These are phyloP conservation scores for Apeltes quadracus DNA, from an alignment of 2,113 vertebrate genomes.

Conservation along the genomic window DNA sequence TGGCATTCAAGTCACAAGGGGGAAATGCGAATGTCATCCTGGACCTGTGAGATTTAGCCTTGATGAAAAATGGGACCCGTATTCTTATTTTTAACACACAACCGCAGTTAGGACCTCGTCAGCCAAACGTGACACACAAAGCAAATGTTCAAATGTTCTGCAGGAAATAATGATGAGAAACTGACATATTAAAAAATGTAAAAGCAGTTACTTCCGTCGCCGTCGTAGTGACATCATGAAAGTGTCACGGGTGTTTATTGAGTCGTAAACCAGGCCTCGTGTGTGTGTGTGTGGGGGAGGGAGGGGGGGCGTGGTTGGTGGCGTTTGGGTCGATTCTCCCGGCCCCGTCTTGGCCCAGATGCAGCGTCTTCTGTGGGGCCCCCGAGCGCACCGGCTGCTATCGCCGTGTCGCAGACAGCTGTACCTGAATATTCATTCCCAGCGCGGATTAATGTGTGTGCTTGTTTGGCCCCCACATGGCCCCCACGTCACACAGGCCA, in stretches of 20 bases:
- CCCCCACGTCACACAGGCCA: background rate
- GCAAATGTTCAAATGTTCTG: too few relatives aligned
- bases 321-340: slow-evolving; percentile 46
- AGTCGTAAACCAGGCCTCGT: slow-evolving; percentile 42
- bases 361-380: slow-evolving; percentile 64
- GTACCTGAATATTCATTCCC: slow-evolving; percentile 80
- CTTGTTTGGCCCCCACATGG: slow-evolving; percentile 63
- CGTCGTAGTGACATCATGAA: slow-evolving; percentile 26
- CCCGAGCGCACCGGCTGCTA: slow-evolving; percentile 74
- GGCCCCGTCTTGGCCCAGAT: slow-evolving; percentile 66
- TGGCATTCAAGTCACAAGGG: slow-evolving; percentile 35
- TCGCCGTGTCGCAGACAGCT: slow-evolving; percentile 76
- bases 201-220: slow-evolving; percentile 15
- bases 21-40: slow-evolving; percentile 38
- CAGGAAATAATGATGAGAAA: background rate
- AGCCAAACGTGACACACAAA: too few relatives aligned
- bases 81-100: too few relatives aligned
- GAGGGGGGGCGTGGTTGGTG: slow-evolving; percentile 27
- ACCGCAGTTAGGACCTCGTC: slow-evolving; percentile 1
- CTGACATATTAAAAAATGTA: too few relatives aligned
- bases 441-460: slow-evolving; percentile 71
- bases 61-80: slow-evolving; percentile 61
- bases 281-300: background rate
- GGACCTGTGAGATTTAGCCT: slow-evolving; percentile 56
- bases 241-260: slow-evolving; percentile 31